Conservation (phyloP, 2,113 vertebrate genomes). For the Ameiurus melas region DNA sequence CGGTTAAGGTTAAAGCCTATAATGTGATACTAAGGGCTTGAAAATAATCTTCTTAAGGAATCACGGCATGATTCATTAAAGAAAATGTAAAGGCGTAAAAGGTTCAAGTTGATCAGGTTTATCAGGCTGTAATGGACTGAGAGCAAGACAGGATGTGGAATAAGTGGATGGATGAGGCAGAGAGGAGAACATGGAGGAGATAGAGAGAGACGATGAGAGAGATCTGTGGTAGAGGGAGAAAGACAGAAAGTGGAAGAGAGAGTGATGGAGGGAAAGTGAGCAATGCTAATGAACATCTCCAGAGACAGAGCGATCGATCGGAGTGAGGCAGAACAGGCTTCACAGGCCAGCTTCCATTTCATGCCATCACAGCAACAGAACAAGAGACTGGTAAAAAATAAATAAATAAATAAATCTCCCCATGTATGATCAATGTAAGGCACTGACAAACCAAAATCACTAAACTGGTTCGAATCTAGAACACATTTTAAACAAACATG, state of each 20-base stretch:
- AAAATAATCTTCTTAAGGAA: neutral
- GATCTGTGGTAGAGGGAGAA: neutral
- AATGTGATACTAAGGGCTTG: neutral
- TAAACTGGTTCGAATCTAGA: neutral
- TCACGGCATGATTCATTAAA: neutral
- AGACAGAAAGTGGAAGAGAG: neutral
- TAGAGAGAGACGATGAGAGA: neutral
- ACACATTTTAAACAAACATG: neutral
- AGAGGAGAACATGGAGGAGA: neutral
- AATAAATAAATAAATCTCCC: neutral
- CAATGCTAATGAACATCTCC: conserved; percentile 47
- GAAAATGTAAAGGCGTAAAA: neutral
- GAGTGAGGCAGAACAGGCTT: conserved; percentile 36
- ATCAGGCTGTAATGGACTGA: conserved; percentile 36
- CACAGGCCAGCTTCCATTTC: conserved; percentile 18
- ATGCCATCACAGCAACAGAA: conserved; percentile 25
- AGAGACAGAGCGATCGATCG: conserved; percentile 48
- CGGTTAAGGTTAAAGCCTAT: neutral
- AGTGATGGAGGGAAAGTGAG: conserved; percentile 12
- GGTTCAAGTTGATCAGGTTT: conserved; percentile 4
- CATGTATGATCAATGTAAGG: neutral
- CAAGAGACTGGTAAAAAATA: neutral
- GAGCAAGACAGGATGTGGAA: conserved; percentile 19
- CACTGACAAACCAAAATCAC: neutral
- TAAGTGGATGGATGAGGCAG: neutral